Evolutionary conservation across 2,113 vertebrate species (phyloP).

Genomic region (Pandion haliaetus): DNA sequence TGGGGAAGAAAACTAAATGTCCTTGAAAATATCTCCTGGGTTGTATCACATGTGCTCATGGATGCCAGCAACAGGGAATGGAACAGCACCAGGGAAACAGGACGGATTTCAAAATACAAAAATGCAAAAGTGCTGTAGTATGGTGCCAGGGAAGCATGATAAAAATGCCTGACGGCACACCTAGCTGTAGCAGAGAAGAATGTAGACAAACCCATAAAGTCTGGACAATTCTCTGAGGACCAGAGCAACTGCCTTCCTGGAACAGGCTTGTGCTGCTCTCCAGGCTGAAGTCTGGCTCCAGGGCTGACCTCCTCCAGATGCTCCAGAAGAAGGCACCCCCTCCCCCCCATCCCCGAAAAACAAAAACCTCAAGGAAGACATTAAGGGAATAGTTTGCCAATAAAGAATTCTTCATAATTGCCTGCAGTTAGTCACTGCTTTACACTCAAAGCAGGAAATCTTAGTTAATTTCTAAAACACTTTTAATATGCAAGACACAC

Average conservation of each 20-base stretch:
- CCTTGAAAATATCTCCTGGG: slow-evolving; percentile 36
- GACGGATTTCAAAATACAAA: background rate
- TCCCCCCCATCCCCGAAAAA: background rate
- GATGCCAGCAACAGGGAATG: background rate
- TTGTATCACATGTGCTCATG: background rate
- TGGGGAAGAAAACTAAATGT: background rate
- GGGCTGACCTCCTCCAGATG: background rate
- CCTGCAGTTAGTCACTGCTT: background rate
- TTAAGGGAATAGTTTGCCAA: background rate
- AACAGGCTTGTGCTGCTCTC: background rate
- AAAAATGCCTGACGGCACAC: slow-evolving; percentile 19
- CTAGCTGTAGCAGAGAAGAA: slow-evolving; percentile 14
- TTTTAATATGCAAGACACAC: background rate
- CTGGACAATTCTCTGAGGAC: background rate
- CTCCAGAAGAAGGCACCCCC: background rate
- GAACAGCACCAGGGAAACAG: background rate
- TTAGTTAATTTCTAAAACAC: background rate
- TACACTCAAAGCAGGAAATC: background rate
- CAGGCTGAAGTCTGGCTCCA: background rate
- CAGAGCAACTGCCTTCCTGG: background rate
- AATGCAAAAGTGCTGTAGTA: background rate
- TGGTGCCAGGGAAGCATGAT: background rate
- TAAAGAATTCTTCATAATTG: background rate
- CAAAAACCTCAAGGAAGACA: background rate
- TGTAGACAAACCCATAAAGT: background rate